Conservation (phyloP, 1,140 invertebrate genomes). For the Meloidogyne chitwoodi region DNA sequence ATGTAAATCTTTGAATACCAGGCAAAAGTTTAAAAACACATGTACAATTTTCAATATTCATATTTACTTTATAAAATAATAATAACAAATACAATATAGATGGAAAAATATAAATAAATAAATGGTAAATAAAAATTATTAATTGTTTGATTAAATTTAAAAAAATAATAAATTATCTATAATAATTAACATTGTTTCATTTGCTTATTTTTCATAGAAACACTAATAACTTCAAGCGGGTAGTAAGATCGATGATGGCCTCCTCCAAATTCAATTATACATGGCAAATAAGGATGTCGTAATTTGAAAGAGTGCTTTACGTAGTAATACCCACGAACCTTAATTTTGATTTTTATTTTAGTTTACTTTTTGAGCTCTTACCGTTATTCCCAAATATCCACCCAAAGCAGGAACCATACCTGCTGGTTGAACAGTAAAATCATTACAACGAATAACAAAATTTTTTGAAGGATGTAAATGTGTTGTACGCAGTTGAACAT, state of each 20-base stretch:
- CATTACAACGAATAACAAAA: neutral
- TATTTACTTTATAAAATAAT: too few species aligned
- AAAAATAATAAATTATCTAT: too few species aligned
- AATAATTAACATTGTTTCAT: too few species aligned
- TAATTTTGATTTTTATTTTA: neutral
- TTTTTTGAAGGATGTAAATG: neutral
- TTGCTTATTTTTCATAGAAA: too few species aligned
- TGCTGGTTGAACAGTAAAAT: neutral
- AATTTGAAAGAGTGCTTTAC: neutral
- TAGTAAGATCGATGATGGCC: constrained; percentile 2
- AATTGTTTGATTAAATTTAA: too few species aligned
- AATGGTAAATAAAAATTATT: too few species aligned
- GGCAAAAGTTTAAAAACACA: constrained; percentile 2
- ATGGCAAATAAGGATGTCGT: neutral
- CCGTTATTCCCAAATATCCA: neutral
- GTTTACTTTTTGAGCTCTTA: neutral
- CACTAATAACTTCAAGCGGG: neutral
- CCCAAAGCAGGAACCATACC: neutral
- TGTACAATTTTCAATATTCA: neutral
- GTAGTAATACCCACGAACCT: neutral
- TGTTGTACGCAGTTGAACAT: neutral
- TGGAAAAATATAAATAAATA: neutral
- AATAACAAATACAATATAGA: neutral
- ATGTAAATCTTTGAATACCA: neutral
- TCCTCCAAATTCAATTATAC: constrained; percentile 3